Conservation (phyloP, 2,113 vertebrate species). For the Larimichthys crocea region DNA sequence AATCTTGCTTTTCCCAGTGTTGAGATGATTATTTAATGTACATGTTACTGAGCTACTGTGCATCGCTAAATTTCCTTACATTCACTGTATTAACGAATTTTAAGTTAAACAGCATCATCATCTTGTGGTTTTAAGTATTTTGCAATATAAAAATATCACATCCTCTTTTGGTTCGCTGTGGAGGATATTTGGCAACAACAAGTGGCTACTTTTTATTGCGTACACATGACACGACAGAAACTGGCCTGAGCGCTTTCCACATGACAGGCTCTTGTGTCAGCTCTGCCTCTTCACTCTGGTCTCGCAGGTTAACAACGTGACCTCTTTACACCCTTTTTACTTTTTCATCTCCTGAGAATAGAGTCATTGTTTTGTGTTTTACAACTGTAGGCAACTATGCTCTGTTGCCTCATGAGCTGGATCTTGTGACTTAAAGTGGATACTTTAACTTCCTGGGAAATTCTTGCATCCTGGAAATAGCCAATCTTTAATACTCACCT, state of each 20-base stretch:
- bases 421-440: constrained; percentile 78
- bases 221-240: constrained; percentile 68
- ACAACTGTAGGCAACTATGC: constrained; percentile 57
- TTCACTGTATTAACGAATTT: background rate
- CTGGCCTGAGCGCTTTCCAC: background rate
- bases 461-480: constrained; percentile 18
- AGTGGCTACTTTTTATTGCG: constrained; percentile 24
- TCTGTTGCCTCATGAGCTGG: constrained; percentile 66
- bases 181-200: constrained; percentile 53
- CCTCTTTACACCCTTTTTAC: constrained; percentile 46
- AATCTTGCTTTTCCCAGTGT: constrained; percentile 23
- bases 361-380: constrained; percentile 75
- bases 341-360: constrained; percentile 71
- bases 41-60: background rate
- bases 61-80: constrained; percentile 4
- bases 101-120: background rate
- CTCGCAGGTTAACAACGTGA: constrained; percentile 47
- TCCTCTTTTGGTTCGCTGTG: constrained; percentile 38
- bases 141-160: constrained; percentile 28
- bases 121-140: constrained; percentile 1
- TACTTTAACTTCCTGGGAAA: constrained; percentile 46
- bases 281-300: constrained; percentile 12
- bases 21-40: background rate
- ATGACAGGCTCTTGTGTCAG: constrained; percentile 24
- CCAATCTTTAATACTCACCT: constrained; percentile 8